Percentiles rank a stretch among this genome's conserved stretches.
These are phyloP conservation scores for Orchesellides sinensis DNA, from an alignment of 2,888 invertebrate genomes.

Conservation along the genomic window DNA sequence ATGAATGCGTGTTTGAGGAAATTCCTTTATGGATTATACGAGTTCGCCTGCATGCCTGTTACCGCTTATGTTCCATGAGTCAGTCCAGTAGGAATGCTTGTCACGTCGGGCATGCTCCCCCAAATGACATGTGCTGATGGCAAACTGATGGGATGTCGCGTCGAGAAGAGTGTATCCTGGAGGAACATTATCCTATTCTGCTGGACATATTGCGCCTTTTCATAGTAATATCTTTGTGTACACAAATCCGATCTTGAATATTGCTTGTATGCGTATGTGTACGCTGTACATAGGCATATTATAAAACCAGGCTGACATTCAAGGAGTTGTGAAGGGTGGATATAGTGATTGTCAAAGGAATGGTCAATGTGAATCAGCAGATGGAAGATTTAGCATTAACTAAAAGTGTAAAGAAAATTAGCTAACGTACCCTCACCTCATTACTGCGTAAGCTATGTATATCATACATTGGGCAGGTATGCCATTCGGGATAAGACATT, in stretches of 20 bases:
- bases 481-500: too few species aligned
- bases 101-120: slow-evolving; percentile 54
- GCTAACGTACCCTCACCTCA: neutral
- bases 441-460: too few species aligned
- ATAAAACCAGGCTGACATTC: slow-evolving; percentile 20
- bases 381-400: too few species aligned
- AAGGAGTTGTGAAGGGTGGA: neutral
- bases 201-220: slow-evolving; percentile 17
- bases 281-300: too few species aligned
- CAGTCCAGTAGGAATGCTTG: slow-evolving; percentile 52
- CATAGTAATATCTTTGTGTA: slow-evolving; percentile 10
- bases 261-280: neutral
- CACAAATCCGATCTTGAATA: slow-evolving; percentile 33
- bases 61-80: slow-evolving; percentile 31
- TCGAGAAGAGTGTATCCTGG: slow-evolving; percentile 30
- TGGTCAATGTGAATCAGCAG: neutral
- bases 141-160: slow-evolving; percentile 61
- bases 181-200: slow-evolving; percentile 48
- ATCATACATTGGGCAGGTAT: too few species aligned
- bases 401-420: neutral
- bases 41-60: neutral
- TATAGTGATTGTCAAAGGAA: neutral
- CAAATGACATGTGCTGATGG: slow-evolving; percentile 70
- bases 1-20: slow-evolving; percentile 34
- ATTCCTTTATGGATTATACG: slow-evolving; percentile 40